Evolutionary conservation across 2,797 vertebrate genomes (phyloP), one percentile per base, ranked within the genome.

Genomic region (Mormyrus proboscirostris): DNA sequence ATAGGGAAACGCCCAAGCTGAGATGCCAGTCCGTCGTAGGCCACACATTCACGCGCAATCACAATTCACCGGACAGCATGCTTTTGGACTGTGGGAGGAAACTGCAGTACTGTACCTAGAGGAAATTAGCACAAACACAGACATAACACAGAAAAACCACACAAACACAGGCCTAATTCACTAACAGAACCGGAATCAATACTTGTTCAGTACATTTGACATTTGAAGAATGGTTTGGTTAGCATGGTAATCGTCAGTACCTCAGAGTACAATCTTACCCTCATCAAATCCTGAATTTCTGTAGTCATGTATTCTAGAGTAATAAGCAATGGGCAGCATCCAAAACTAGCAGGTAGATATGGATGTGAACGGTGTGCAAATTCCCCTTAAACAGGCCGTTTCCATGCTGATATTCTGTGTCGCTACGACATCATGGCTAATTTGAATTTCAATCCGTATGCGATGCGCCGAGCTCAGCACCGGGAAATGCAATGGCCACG

Each of bases 391-490:
- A 65, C 84, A 89, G 59, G 47, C 85, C 29, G 57, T 89, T 82
- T 89, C 91, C 93, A 89, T 89, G 90, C 95, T 95, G 90, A 93
- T 93, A 95, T 95, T 94, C 94, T 93, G 89, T 91, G 89, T 93
- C 92, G 91, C 91, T 93, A 90, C 90, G 93, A 94, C 92, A 93
- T 93, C 93, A 92, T 91, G 94, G 92, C 93, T 95, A 95, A 96
- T 95, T 96, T 95, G 94, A 94, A 95, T 95, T 95, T 95, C 94
- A 95, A 95, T 95, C 93, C 94, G 95, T 95, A 95, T 94, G 93
- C 93, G 92, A 95, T 94, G 93, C 93, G 92, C 94, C 93, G 90
- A 51, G 47, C 82, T 9, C 44, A 12, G 82, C n/a, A 3, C 29
- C 3, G n/a, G 82, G 82, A 85, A 85, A 85, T 0, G 22, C 41